A percentile compares a stretch with the other conserved stretches of the same genome.
These are phyloP conservation scores for Phataginus tetradactyla DNA, from an alignment of 2,797 vertebrate species.

Conservation along the genomic window DNA sequence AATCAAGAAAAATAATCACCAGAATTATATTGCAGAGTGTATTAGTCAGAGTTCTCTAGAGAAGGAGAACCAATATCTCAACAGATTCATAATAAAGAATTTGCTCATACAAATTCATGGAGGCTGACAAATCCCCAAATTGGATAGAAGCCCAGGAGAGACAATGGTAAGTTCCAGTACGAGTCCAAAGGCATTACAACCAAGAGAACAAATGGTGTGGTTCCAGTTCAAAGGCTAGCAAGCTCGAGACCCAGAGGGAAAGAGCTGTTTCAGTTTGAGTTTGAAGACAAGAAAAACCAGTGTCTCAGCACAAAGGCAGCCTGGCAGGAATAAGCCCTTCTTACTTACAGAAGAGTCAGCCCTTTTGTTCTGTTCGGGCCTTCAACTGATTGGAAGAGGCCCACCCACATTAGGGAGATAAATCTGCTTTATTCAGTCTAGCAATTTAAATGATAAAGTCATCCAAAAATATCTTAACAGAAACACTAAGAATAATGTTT, in stretches of 20 bases:
- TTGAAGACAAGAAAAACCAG: background rate
- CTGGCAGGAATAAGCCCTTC: background rate
- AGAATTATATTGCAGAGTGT: background rate
- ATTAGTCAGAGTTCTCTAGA: background rate
- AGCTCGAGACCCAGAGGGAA: background rate
- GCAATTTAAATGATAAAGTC: background rate
- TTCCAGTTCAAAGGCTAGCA: background rate
- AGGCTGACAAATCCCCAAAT: background rate
- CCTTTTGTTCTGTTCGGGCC: background rate
- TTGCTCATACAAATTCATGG: background rate
- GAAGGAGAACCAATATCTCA: background rate
- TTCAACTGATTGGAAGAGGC: background rate
- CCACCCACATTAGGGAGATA: background rate
- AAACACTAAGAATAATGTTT: background rate
- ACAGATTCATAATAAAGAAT: background rate
- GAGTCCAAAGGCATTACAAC: background rate
- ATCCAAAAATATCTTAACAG: background rate
- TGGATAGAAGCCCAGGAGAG: no score
- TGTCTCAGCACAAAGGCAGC: background rate
- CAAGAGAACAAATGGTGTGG: accelerated
- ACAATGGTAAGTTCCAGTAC: background rate
- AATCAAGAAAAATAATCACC: background rate
- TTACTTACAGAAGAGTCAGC: accelerated
- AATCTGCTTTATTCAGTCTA: background rate
- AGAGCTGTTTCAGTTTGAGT: background rate